phyloP scores from a whole-genome alignment of 1,140 invertebrate species.

The Yoshiicerus persimilis region DNA sequence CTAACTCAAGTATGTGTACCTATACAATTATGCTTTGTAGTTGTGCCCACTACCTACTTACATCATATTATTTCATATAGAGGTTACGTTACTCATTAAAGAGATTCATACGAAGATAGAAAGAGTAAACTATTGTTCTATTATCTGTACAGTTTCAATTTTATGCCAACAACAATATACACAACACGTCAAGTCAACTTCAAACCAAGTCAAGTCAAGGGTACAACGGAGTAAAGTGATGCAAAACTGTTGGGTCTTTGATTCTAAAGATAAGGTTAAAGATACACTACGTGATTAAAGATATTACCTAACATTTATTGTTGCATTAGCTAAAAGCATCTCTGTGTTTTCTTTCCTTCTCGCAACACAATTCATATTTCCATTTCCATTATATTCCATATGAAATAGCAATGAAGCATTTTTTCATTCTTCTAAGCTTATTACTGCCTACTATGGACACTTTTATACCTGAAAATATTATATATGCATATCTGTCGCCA shows the following conservation, averaged over 20 bases:
- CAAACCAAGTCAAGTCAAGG: background rate
- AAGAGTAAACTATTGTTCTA: background rate
- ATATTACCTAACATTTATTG: background rate
- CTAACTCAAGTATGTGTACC: background rate
- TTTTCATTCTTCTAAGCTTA: background rate
- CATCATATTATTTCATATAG: background rate
- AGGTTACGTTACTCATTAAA: background rate
- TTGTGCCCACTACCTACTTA: background rate
- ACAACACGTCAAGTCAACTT: background rate
- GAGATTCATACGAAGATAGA: background rate
- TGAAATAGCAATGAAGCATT: background rate
- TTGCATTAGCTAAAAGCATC: background rate
- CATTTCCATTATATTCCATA: background rate
- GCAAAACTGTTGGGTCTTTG: background rate
- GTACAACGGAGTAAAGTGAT: background rate
- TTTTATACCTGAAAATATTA: background rate
- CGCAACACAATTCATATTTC: background rate
- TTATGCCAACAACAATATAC: background rate
- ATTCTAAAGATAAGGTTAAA: constrained; percentile 11
- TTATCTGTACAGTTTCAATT: background rate
- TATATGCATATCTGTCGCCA: background rate
- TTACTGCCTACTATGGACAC: background rate
- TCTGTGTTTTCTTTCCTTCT: background rate
- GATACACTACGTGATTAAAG: background rate
- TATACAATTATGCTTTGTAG: background rate